Evolutionary conservation across 2,797 vertebrate genomes (phyloP).

Genomic region (Stomatorhinus walkeri): DNA sequence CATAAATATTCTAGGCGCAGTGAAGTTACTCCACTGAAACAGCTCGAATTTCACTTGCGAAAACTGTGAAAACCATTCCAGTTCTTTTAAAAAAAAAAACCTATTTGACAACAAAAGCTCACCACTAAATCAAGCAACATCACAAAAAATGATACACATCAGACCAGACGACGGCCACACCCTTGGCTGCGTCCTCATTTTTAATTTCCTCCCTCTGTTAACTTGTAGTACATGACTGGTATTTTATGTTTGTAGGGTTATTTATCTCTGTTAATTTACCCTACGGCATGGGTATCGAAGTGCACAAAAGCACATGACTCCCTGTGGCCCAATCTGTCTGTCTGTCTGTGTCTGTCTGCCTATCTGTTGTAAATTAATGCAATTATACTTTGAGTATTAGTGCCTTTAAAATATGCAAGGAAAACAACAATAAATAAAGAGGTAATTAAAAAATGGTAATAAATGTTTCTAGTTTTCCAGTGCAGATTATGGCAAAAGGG

Average conservation of each 20-base stretch:
- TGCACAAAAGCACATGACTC: background rate
- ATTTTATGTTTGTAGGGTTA: conserved; percentile 9
- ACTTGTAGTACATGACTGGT: conserved; percentile 11
- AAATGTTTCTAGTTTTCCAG: background rate
- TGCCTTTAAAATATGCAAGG: background rate
- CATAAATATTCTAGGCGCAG: conserved; percentile 3
- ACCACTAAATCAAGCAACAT: conserved; percentile 29
- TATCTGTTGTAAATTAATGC: background rate
- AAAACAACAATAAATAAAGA: background rate
- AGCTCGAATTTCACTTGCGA: conserved; percentile 12
- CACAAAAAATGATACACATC: conserved; percentile 12
- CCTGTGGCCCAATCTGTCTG: background rate
- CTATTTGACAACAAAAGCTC: conserved; percentile 28
- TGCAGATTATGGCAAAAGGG: background rate
- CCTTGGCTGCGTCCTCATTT: conserved; percentile 19
- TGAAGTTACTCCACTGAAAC: background rate
- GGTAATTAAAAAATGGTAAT: background rate
- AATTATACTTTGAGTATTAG: background rate
- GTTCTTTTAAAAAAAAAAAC: background rate
- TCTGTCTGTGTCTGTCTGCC: background rate
- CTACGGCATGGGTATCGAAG: conserved; percentile 25
- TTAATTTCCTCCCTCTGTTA: conserved; percentile 30
- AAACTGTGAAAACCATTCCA: conserved; percentile 30
- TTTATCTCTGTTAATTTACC: conserved; percentile 29
- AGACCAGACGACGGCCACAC: conserved; percentile 13